Evolutionary conservation across 1,140 invertebrate species (phyloP), one percentile per base, ranked within the genome.

Genomic region (Olivierus martensii): DNA sequence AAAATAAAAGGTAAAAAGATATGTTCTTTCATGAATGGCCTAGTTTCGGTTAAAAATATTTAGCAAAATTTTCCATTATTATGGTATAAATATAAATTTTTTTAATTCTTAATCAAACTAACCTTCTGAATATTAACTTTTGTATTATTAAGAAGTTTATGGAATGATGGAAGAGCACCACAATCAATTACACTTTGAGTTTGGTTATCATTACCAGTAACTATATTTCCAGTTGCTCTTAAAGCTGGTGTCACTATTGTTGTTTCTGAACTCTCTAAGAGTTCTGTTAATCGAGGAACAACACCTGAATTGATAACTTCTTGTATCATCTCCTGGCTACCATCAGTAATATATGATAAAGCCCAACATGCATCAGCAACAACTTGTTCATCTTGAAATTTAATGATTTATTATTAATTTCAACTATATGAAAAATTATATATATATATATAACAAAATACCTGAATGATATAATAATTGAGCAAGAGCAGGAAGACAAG

Each of bases 361-460:
- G 95, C 94, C 96, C 95, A 99, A 39, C 98, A 89, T 47, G 95
- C 96, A 69, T 99, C 95, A 44, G 99, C 90, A 62, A 99, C 76
- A 64, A 99, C 95, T 85, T 92, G 67, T 56, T 77, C 71, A 62
- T 57, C 85, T 74, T 6, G 4, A 52, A 39, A 46, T 15, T 28
- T 28, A 28, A 4, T 12, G 37, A n/a, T 28, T 11, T 11, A n/a
- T 3, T 17, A 37, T 3, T 37, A 18, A 12, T 11, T 48, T 28
- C 10, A 48, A 19, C 35, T 37, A 3, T 36, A 37, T 14, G 9
- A 5, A 28, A n/a, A 28, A 6, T 0, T 28, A 28, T 28, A 1
- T 28, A 28, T 9, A 28, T 28, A 9, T 28, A 28, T 28, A 28
- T 6, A 28, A 28, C 4, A 4, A 28, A 28, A 6, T 51, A 55